Evolutionary conservation across 2,888 invertebrate species (phyloP), one percentile per base, ranked within the genome.

Genomic region (Aphrophora alni): DNA sequence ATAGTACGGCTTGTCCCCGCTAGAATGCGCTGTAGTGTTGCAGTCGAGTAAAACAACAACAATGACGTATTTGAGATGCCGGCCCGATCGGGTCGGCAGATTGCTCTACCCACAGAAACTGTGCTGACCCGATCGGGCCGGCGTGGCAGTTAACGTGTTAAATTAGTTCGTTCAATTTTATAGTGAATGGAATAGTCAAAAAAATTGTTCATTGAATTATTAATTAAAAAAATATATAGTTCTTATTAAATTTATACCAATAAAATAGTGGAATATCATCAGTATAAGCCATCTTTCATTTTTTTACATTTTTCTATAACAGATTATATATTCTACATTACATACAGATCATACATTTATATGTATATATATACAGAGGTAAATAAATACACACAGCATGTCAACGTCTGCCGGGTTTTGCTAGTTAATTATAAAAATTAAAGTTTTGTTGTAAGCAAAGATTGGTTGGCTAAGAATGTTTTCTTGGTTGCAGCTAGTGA

Each of bases 401-500:
- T 5, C 33, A 33, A 33, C 33, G 33, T 33, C 33, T 33, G 33
- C 33, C 33, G 33, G 33, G 33, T 33, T 33, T 33, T 44, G 44
- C 17, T 17, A 44, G 44, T 44, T 8, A 4, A 44, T 14, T 44
- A 44, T 44, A 44, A 44, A 17, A 2, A 44, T 17, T 44, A 3
- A 8, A 33, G 70, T 26, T 68, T n/a, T 7, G 4, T 21, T n/a
- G 24, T 4, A 68, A 10, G 68, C 21, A 68, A n/a, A n/a, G 70
- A 24, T 26, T 24, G 10, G 68, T 68, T 68, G 70, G 70, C 24
- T 24, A 26, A 70, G 14, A 26, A 70, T 59, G 80, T 44, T 17
- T 51, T 71, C 24, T 24, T 26, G 25, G 27, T 24, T 71, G 27
- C 38, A 80, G 82, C 83, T 25, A 84, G 84, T 28, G 83, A 85